phyloP scores from a whole-genome alignment of 2,797 vertebrate species.

The Morus bassanus region DNA sequence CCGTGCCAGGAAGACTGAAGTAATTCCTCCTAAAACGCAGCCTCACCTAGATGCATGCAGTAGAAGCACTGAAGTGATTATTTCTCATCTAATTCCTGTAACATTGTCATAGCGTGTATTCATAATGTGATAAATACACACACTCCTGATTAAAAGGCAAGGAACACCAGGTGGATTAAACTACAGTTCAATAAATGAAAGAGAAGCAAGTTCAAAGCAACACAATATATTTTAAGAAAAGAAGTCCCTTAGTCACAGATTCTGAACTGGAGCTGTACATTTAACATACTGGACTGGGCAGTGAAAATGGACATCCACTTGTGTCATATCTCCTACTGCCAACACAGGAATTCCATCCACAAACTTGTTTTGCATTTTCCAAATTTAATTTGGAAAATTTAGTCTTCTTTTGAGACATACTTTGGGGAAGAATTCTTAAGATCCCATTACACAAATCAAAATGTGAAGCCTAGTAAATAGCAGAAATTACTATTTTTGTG shows the following conservation, averaged over 20 bases:
- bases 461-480: not conserved
- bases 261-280: not conserved
- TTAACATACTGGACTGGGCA: not conserved
- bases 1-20: not conserved
- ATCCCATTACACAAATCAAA: not conserved
- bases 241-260: not conserved
- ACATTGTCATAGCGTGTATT: not conserved
- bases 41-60: not conserved
- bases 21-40: not conserved
- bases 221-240: not conserved
- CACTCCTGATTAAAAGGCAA: not conserved
- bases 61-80: not conserved
- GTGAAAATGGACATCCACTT: accelerated
- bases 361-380: not conserved
- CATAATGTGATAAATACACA: not conserved
- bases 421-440: not conserved
- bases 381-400: not conserved
- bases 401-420: not conserved
- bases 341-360: not conserved
- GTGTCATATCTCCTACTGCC: not conserved
- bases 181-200: not conserved
- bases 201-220: not conserved
- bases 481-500: not conserved
- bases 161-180: not conserved
- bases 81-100: not conserved